Conservation (phyloP, 2,797 vertebrate species). For the Alauda arvensis region DNA sequence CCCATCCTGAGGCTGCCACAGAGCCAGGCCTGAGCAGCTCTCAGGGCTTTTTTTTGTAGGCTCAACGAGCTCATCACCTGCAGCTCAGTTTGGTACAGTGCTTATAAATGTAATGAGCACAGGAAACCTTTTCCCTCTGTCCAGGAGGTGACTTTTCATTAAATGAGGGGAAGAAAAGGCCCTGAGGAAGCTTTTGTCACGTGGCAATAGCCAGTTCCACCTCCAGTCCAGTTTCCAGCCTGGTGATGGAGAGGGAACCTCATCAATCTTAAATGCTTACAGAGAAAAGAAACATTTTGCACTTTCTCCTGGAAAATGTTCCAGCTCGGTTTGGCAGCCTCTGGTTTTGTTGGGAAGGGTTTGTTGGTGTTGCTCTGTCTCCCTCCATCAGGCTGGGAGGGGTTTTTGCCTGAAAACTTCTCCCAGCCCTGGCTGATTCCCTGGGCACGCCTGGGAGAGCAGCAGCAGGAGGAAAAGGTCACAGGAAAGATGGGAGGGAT, state of each 20-base stretch:
- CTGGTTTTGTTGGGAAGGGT: background rate
- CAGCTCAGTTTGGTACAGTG: background rate
- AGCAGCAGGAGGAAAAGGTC: background rate
- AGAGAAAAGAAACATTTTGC: background rate
- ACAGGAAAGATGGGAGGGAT: background rate
- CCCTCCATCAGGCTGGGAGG: background rate
- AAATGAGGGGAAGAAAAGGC: background rate
- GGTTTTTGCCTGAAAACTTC: background rate
- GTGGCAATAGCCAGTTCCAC: background rate
- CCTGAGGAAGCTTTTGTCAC: background rate
- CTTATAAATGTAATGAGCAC: background rate
- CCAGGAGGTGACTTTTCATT: background rate
- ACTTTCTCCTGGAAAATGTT: constrained; percentile 21
- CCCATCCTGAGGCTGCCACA: background rate
- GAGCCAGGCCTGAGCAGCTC: background rate
- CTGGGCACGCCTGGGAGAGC: background rate
- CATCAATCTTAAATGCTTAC: background rate
- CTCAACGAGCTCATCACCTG: accelerated
- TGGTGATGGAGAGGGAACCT: background rate
- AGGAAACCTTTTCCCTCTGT: background rate
- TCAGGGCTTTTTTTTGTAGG: background rate
- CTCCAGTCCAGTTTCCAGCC: background rate
- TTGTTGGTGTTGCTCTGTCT: background rate
- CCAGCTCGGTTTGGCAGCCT: background rate
- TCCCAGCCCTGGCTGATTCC: background rate